Base-by-base conservation (phyloP, 2,113 vertebrate genomes). In the Tetraodon nigroviridis region DNA sequence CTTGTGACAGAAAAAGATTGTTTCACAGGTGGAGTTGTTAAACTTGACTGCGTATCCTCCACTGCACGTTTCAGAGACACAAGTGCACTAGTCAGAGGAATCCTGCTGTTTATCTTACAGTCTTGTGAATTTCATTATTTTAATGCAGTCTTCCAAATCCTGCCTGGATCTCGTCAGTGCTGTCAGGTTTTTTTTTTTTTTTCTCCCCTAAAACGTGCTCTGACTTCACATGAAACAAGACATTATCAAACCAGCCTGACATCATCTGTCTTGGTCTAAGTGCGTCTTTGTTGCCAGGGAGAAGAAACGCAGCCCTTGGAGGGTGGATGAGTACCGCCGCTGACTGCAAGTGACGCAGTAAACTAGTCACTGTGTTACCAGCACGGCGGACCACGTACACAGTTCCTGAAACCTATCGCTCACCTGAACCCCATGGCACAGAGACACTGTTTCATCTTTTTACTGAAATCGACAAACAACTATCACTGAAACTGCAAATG, bases 271-370 rank as follows among this genome's bases (percentile, higher is more conserved):
- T 72, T 22, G 51, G 56, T 46, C 61, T 51, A 46, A 62, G 46
- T 70, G 63, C 54, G 37, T 73, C 60, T 59, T 55, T 62, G 80
- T 88, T 88, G 73, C 81, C 63, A 76, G 21, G 81, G 83, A 77
- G 74, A 76, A 46, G 65, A 69, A 76, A 67, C 10, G 0, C 63
- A 74, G 77, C 67, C 71, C 64, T 76, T 73, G 76, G 63, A 71
- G 62, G 66, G 50, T 47, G 53, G 19, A 60, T 67, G 68, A 74
- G 61, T 41, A 51, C 46, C 46, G 56, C 61, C 42, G 42, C 29
- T 75, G 57, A 79, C 72, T 78, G 75, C 53, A 85, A 83, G 66
- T 86, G 83, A 84, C 55, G 50, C 79, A 80, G 67, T 51, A 40
- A 59, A 65, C 51, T 41, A 45, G 51, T 83, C 64, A 72, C 44